Conservation (phyloP, 2,113 vertebrate species). For the Eidolon helvum region DNA sequence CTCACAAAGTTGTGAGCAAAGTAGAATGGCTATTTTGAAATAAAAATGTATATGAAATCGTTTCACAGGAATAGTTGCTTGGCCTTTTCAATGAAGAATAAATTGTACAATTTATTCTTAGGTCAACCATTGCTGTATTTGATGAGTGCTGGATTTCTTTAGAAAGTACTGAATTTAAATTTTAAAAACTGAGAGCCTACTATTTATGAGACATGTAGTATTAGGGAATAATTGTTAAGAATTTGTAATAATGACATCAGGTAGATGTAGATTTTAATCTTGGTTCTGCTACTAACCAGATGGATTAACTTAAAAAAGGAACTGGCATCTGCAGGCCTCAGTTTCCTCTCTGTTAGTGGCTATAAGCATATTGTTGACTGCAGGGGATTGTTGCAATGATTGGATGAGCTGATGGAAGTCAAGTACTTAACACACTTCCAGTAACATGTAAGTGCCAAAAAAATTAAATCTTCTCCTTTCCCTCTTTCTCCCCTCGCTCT, state of each 20-base stretch:
- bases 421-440: not conserved
- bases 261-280: not conserved
- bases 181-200: not conserved
- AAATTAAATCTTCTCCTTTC: not conserved
- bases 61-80: not conserved
- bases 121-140: not conserved
- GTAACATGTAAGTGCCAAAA: not conserved
- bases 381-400: not conserved
- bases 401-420: not conserved
- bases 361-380: not conserved
- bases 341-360: not conserved
- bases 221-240: not conserved
- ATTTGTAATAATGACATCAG: not conserved
- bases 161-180: not conserved
- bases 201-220: not conserved
- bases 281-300: not conserved
- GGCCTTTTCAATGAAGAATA: not conserved
- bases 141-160: conserved; percentile 2
- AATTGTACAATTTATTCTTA: not conserved
- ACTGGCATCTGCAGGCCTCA: not conserved
- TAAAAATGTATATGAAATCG: not conserved
- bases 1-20: not conserved
- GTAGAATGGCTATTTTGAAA: not conserved
- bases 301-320: not conserved
- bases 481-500: too few species aligned